phyloP scores from a whole-genome alignment of 2,797 vertebrate genomes.

The Thalassophryne amazonica region DNA sequence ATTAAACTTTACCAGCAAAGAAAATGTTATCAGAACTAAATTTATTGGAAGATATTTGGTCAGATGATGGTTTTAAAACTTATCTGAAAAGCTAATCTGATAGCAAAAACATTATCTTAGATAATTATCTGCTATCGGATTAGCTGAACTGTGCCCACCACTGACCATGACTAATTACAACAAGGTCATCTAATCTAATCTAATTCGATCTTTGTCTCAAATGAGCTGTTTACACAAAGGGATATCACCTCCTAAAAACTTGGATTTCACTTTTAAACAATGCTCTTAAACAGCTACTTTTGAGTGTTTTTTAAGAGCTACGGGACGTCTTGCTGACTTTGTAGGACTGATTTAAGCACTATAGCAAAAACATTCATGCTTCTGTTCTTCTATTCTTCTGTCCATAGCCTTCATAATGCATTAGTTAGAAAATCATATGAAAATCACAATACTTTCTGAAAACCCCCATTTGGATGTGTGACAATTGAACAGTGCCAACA shows the following conservation, averaged over 20 bases:
- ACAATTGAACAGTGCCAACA: not conserved
- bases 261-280: slow-evolving; percentile 31
- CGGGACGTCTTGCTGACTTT: slow-evolving; percentile 27
- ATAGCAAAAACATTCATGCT: slow-evolving; percentile 6
- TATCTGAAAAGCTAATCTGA: too few species aligned
- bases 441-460: slow-evolving; percentile 2
- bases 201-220: slow-evolving; percentile 23
- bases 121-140: too few species aligned
- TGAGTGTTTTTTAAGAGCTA: slow-evolving; percentile 2
- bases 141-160: slow-evolving; percentile 18
- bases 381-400: not conserved
- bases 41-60: too few species aligned
- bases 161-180: slow-evolving; percentile 36
- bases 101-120: too few species aligned
- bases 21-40: too few species aligned
- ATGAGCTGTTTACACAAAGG: slow-evolving; percentile 4
- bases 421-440: slow-evolving; percentile 16
- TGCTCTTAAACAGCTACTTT: not conserved
- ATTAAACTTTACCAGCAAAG: too few species aligned
- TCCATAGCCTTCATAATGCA: slow-evolving; percentile 5
- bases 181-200: slow-evolving; percentile 42
- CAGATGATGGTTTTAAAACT: too few species aligned
- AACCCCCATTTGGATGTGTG: slow-evolving; percentile 1
- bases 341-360: slow-evolving; percentile 19
- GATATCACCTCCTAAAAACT: slow-evolving; percentile 35